phyloP scores from a whole-genome alignment of 2,888 invertebrate genomes.

The Dicyrtomina minuta region DNA sequence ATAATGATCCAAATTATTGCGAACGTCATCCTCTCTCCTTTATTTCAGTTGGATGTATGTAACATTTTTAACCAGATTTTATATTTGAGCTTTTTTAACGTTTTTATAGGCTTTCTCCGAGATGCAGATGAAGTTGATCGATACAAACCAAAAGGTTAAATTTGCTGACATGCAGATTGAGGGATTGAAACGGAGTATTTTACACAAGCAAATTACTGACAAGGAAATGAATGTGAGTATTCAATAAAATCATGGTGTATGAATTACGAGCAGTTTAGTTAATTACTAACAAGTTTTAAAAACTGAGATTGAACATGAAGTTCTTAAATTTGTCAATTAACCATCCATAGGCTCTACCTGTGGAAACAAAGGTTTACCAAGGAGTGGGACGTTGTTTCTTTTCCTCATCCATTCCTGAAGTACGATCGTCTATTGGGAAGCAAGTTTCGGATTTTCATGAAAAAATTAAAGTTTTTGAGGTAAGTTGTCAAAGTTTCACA shows the following conservation, averaged over 20 bases:
- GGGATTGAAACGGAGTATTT: slow-evolving; percentile 66
- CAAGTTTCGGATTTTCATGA: slow-evolving; percentile 61
- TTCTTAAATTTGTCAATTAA: too few relatives aligned
- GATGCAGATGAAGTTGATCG: slow-evolving; percentile 76
- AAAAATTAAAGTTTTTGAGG: slow-evolving; percentile 69
- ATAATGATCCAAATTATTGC: neutral
- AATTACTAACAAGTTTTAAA: too few relatives aligned
- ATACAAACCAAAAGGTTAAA: slow-evolving; percentile 76
- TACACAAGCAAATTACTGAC: slow-evolving; percentile 72
- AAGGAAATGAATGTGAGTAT: slow-evolving; percentile 60
- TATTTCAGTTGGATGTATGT: too few relatives aligned
- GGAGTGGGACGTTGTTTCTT: slow-evolving; percentile 84
- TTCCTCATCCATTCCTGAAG: slow-evolving; percentile 66
- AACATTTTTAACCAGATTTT: too few relatives aligned
- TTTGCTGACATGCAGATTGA: slow-evolving; percentile 77
- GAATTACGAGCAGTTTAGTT: too few relatives aligned
- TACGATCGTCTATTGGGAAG: slow-evolving; percentile 66
- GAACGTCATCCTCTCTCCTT: neutral
- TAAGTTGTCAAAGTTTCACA: slow-evolving; percentile 53
- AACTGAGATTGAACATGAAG: too few relatives aligned
- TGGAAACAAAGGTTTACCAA: slow-evolving; percentile 72
- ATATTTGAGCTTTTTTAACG: slow-evolving; percentile 6
- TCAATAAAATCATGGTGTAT: too few relatives aligned
- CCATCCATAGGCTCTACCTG: slow-evolving; percentile 64
- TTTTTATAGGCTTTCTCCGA: slow-evolving; percentile 70